Evolutionary conservation across 2,113 vertebrate genomes (phyloP), one percentile per base, ranked within the genome.

Genomic region (Craseonycteris thonglongyai): DNA sequence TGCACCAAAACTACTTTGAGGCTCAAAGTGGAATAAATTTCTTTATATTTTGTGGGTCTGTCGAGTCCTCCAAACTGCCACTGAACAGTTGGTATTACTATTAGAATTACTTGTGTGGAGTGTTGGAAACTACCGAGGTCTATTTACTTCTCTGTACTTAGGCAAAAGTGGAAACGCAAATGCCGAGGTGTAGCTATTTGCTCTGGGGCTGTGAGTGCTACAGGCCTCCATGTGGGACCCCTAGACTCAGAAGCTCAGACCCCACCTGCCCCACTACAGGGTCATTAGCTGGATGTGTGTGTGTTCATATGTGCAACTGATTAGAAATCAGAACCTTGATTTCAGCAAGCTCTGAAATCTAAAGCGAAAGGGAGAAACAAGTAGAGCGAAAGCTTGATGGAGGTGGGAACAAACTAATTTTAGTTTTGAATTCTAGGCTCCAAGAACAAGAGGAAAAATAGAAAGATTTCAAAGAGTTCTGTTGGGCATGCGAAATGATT

Each of bases 21-120:
- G 74, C 68, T 93, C 14, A 2, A 63, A 54, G 85, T 0, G 1
- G 58, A 65, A 69, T 26, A 76, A 35, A 71, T 19, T 40, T 86
- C 82, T 86, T 80, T 58, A 35, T 22, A 35, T 71, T 45, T 49
- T 65, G 58, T 88, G 88, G 42, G 72, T 61, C 88, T 81, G 33
- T 4, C 0, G n/a, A 84, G 88, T 71, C 61, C 74, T 80, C 42
- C 30, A 59, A 22, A 71, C 0, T 81, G 45, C 33, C 61, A 8
- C 8, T 4, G 30, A 61, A 24, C 0, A 42, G 49, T 30, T 0
- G 0, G n/a, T 28, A 24, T 76, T 24, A 38, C 54, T 54, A 9
- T 6, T 28, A 59, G n/a, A 75, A 76, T 21, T 19, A 26, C 69
- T 45, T 10, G 42, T 35, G 40, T 58, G 78, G 71, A 74, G 91